Evolutionary conservation across 2,113 vertebrate genomes (phyloP).

Genomic region (Fulmarus glacialis): DNA sequence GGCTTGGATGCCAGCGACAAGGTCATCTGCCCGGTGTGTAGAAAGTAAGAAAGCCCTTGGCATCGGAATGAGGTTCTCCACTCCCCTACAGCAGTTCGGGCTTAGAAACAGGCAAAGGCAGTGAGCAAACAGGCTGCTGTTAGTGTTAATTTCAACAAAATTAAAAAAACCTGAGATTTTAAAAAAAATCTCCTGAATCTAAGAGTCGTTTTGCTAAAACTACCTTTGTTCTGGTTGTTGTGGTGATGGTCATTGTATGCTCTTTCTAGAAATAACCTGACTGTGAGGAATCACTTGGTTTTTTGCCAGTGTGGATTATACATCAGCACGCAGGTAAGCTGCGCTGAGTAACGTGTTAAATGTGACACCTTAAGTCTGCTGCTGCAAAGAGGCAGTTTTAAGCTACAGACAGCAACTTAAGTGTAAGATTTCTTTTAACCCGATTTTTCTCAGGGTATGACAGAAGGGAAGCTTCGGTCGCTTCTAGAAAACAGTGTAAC

Average conservation of each 20-base stretch:
- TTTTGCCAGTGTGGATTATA: constrained; percentile 76
- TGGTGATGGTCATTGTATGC: background rate
- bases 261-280: constrained; percentile 72
- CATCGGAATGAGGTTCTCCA: rapidly evolving
- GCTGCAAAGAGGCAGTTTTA: background rate
- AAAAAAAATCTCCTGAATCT: background rate
- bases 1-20: constrained; percentile 73
- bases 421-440: background rate
- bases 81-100: background rate
- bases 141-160: background rate
- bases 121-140: background rate
- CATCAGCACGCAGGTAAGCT: constrained; percentile 71
- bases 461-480: constrained; percentile 62
- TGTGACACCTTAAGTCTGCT: rapidly evolving
- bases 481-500: constrained; percentile 66
- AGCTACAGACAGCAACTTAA: background rate
- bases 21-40: constrained; percentile 90
- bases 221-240: background rate
- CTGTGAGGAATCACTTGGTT: constrained; percentile 54
- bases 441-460: constrained; percentile 53
- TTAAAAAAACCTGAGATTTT: rapidly evolving
- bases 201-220: background rate
- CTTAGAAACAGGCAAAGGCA: background rate
- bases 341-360: rapidly evolving
- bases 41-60: constrained; percentile 76